A percentile compares a stretch with the other conserved stretches of the same genome.
Conservation (phyloP, 2,113 vertebrate species). For the Passer domesticus region DNA sequence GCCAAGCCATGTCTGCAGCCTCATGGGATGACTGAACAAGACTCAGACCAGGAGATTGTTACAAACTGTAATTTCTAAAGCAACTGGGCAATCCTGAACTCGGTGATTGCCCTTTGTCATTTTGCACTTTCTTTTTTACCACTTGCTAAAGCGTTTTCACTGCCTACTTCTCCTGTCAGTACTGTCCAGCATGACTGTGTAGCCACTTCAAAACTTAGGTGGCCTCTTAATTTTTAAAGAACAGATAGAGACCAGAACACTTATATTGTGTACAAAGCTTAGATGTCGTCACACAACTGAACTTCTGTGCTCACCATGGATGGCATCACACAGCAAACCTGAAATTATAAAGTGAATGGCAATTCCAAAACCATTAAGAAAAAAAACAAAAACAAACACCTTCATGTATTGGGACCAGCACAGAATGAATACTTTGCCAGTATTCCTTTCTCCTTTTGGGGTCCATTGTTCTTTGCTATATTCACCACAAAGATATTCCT, state of each 20-base stretch:
- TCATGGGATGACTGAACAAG: neutral
- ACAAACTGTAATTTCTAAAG: neutral
- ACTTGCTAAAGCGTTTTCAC: neutral
- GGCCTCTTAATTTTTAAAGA: constrained; percentile 15
- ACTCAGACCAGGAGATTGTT: neutral
- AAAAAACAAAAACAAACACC: neutral
- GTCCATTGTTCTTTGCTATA: neutral
- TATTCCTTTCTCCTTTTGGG: neutral
- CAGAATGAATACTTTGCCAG: neutral
- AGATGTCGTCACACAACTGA: neutral
- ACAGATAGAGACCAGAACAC: neutral
- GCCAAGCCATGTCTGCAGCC: neutral
- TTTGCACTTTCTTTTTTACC: neutral
- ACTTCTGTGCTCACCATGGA: neutral
- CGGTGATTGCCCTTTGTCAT: neutral
- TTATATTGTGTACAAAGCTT: neutral
- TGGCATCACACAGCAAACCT: neutral
- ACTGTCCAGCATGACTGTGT: neutral
- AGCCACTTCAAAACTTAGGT: neutral
- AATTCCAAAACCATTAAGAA: neutral
- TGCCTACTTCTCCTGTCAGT: neutral
- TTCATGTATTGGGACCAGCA: neutral
- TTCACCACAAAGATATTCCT: neutral
- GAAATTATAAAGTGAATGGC: neutral
- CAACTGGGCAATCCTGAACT: neutral